Percentiles rank a stretch among this genome's conserved stretches.
These are phyloP conservation scores for Tiliqua scincoides DNA, from an alignment of 2,113 vertebrate species.

Conservation along the genomic window DNA sequence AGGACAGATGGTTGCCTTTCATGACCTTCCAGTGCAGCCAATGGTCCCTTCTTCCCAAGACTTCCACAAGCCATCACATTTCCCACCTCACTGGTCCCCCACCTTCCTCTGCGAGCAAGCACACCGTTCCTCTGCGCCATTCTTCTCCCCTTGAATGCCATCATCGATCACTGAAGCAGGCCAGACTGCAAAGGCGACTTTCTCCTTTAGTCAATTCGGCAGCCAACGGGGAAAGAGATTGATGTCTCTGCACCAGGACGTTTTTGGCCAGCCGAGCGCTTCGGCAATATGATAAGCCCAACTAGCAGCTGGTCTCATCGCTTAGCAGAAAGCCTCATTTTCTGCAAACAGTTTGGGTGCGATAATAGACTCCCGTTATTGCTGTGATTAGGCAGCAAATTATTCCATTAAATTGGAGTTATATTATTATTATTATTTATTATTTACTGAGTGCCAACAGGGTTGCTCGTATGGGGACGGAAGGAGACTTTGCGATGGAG, in stretches of 20 bases:
- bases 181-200: constrained; percentile 7
- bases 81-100: neutral
- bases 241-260: constrained; percentile 55
- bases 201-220: constrained; percentile 13
- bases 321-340: constrained; percentile 36
- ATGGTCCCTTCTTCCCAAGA: neutral
- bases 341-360: constrained; percentile 49
- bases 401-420: constrained; percentile 45
- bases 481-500: neutral
- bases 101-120: neutral
- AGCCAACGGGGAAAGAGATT: constrained; percentile 36
- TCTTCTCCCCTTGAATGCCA: neutral
- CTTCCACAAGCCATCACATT: neutral
- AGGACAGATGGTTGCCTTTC: neutral
- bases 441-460: constrained; percentile 30
- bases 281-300: constrained; percentile 46
- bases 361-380: constrained; percentile 49
- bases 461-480: neutral
- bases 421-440: constrained; percentile 48
- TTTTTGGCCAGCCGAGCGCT: constrained; percentile 34
- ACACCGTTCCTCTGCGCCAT: neutral
- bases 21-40: neutral
- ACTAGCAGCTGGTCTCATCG: constrained; percentile 47
- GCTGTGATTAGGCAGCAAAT: constrained; percentile 30
- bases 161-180: neutral